Percentiles rank a stretch among this genome's conserved stretches.
phyloP scores from a whole-genome alignment of 2,113 vertebrate genomes.

The Glaucidium brasilianum region DNA sequence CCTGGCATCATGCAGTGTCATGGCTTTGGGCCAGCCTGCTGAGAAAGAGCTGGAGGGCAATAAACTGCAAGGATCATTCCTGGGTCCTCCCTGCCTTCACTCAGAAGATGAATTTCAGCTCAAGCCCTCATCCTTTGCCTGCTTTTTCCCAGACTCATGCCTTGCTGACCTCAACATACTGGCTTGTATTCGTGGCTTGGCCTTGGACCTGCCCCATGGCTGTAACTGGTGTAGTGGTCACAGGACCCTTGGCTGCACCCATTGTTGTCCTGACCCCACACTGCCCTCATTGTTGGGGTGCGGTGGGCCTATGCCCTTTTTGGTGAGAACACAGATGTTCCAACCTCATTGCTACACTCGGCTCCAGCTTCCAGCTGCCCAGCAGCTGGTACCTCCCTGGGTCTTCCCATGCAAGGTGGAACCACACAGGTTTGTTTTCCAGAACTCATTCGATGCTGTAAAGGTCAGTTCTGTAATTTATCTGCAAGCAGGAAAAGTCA shows the following conservation, averaged over 20 bases:
- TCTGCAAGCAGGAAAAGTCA: background rate
- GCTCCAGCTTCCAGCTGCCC: background rate
- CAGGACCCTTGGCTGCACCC: background rate
- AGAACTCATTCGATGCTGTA: background rate
- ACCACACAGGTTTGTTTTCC: background rate
- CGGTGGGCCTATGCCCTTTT: rapidly evolving
- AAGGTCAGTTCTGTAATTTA: background rate
- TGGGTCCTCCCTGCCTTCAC: background rate
- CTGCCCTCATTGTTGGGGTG: rapidly evolving
- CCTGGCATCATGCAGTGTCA: rapidly evolving
- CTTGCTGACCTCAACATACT: rapidly evolving
- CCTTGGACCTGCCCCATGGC: rapidly evolving
- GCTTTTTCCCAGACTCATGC: rapidly evolving
- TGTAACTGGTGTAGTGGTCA: background rate
- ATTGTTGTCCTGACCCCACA: rapidly evolving
- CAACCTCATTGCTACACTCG: rapidly evolving
- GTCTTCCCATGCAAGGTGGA: background rate
- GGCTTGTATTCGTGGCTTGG: background rate
- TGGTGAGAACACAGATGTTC: background rate
- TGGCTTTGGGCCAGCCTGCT: background rate
- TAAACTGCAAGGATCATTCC: rapidly evolving
- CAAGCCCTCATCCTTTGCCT: background rate
- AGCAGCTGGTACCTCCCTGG: background rate
- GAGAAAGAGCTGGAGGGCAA: rapidly evolving
- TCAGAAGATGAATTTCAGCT: background rate